These are phyloP conservation scores for Mylabris sibirica DNA, from an alignment of 2,888 invertebrate species.

Conservation along the genomic window DNA sequence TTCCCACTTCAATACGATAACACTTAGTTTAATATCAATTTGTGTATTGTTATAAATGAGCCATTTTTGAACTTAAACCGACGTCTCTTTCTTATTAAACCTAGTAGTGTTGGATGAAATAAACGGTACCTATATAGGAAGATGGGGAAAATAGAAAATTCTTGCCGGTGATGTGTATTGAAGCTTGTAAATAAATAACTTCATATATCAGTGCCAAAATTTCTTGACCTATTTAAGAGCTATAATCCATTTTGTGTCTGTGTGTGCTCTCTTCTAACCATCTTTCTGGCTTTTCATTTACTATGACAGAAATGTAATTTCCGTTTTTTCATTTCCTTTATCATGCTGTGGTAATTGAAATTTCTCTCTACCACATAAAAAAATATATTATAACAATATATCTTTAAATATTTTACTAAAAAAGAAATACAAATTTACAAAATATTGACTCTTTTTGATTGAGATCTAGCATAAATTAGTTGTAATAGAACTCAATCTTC, in stretches of 20 bases:
- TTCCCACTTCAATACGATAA: too few species aligned
- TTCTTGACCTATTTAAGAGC: constrained; percentile 26
- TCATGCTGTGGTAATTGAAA: constrained; percentile 30
- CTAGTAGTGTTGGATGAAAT: too few species aligned
- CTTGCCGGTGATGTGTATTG: constrained; percentile 5
- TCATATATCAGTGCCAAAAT: constrained; percentile 27
- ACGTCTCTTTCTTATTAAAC: too few species aligned
- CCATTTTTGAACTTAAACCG: too few species aligned
- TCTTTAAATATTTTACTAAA: neutral
- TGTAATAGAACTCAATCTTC: neutral
- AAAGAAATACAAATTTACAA: neutral
- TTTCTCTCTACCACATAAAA: constrained; percentile 7
- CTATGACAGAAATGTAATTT: constrained; percentile 32
- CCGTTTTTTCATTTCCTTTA: constrained; percentile 30
- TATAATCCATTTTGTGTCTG: constrained; percentile 27
- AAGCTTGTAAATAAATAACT: constrained; percentile 21
- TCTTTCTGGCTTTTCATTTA: constrained; percentile 26
- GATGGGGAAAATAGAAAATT: neutral
- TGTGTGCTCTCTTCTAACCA: constrained; percentile 15
- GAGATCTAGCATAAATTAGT: neutral
- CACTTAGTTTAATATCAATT: too few species aligned
- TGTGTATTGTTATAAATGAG: too few species aligned
- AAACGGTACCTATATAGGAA: neutral
- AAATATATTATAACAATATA: neutral
- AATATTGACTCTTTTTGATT: too few species aligned